Conservation (phyloP, 1,140 invertebrate genomes). For the Panagrolaimus sp. region DNA sequence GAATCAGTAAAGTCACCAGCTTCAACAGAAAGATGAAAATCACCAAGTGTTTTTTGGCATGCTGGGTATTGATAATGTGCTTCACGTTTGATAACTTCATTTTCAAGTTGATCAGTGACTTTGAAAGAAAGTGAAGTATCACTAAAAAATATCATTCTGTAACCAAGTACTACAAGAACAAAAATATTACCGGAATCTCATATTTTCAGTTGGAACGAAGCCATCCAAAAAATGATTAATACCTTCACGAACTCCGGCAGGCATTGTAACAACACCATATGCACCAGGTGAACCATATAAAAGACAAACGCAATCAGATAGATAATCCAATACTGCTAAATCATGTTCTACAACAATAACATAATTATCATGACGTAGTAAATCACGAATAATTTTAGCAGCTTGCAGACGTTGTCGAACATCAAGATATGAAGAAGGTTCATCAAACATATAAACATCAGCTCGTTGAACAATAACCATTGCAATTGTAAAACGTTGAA, state of each 20-base stretch:
- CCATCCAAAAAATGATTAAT: slow-evolving; percentile 99
- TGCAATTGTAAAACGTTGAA: slow-evolving; percentile 94
- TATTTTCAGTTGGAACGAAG: slow-evolving; percentile 97
- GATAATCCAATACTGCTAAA: slow-evolving; percentile 93
- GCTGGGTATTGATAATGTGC: slow-evolving; percentile 89
- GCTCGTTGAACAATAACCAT: slow-evolving; percentile 82
- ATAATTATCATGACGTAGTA: slow-evolving; percentile 83
- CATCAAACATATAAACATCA: slow-evolving; percentile 99
- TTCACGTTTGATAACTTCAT: slow-evolving; percentile 92
- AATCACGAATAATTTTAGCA: slow-evolving; percentile 85
- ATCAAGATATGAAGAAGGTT: slow-evolving; percentile 96
- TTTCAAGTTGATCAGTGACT: slow-evolving; percentile 90
- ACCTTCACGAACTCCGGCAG: slow-evolving; percentile 94
- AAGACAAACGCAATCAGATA: slow-evolving; percentile 98
- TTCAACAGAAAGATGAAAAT: slow-evolving; percentile 74
- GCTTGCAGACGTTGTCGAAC: slow-evolving; percentile 96
- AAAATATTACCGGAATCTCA: slow-evolving; percentile 90
- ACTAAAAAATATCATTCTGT: slow-evolving; percentile 32
- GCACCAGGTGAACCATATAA: slow-evolving; percentile 93
- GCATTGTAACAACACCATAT: slow-evolving; percentile 99
- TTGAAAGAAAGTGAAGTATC: slow-evolving; percentile 66
- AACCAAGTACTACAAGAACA: neutral
- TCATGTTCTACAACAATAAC: slow-evolving; percentile 99
- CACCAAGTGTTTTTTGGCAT: slow-evolving; percentile 64
- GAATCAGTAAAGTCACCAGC: slow-evolving; percentile 96